These are phyloP conservation scores for Zophobas atratus DNA, from an alignment of 1,140 invertebrate species.

Conservation along the genomic window DNA sequence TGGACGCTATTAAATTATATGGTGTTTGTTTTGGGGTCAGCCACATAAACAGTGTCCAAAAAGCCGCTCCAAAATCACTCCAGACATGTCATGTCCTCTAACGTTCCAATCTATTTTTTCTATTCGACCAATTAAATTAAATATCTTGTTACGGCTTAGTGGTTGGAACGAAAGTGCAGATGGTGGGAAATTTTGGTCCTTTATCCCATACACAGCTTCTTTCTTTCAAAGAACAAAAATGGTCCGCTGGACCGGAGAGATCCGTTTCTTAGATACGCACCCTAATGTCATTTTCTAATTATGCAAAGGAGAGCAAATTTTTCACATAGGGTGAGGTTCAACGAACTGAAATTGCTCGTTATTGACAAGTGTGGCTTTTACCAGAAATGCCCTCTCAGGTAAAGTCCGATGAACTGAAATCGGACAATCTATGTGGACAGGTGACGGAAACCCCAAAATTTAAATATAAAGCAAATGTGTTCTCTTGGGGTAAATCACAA, in stretches of 20 bases:
- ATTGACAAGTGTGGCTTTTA: conserved; percentile 29
- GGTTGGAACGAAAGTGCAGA: not conserved
- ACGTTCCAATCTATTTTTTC: not conserved
- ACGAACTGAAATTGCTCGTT: conserved; percentile 16
- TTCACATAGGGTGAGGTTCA: conserved; percentile 18
- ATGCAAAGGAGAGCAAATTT: conserved; percentile 13
- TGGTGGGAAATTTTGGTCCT: conserved; percentile 16
- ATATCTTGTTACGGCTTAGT: no score
- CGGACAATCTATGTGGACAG: conserved; percentile 9
- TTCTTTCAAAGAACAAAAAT: conserved; percentile 16
- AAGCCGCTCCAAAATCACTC: no score
- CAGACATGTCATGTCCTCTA: not conserved
- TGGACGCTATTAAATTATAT: no score
- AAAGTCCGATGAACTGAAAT: conserved; percentile 1
- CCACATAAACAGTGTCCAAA: no score
- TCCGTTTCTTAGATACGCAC: conserved; percentile 18
- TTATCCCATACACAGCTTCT: not conserved
- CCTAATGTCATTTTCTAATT: conserved; percentile 24
- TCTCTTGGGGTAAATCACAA: no score
- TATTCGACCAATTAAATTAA: not conserved
- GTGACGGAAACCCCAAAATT: not conserved
- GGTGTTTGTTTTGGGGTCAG: no score
- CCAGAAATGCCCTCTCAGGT: conserved; percentile 15
- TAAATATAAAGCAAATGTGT: no score
- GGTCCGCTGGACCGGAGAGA: conserved; percentile 10